These are phyloP conservation scores for Gila orcuttii DNA, from an alignment of 2,113 vertebrate genomes.

Conservation along the genomic window DNA sequence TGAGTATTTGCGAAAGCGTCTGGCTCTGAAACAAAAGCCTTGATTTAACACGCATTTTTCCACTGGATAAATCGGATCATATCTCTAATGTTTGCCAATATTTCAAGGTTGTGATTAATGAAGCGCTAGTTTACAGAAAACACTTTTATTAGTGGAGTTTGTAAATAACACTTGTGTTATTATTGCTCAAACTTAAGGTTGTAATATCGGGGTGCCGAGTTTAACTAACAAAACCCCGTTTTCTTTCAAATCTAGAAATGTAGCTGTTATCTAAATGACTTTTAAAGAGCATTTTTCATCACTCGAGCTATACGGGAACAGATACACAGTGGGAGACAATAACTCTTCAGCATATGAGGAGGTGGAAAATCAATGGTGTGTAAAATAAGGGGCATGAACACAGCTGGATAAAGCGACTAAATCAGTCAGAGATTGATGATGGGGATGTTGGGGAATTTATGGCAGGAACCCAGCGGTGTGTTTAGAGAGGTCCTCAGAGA, in stretches of 20 bases:
- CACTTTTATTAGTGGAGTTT: conserved; percentile 1
- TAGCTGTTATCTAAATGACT: background rate
- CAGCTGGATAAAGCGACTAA: conserved; percentile 27
- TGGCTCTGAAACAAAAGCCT: conserved; percentile 22
- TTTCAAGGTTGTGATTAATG: conserved; percentile 5
- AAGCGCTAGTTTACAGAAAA: background rate
- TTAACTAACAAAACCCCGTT: background rate
- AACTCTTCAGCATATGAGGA: background rate
- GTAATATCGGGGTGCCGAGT: background rate
- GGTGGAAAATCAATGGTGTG: background rate
- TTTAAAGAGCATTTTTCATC: background rate
- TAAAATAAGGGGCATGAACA: conserved; percentile 5
- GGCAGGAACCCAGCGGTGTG: background rate
- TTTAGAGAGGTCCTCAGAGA: conserved; percentile 10
- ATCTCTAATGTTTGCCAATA: background rate
- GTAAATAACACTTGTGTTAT: background rate
- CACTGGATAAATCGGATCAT: background rate
- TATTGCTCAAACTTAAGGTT: background rate
- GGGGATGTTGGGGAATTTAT: conserved; percentile 11
- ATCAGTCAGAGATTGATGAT: conserved; percentile 14
- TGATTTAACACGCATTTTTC: conserved; percentile 10
- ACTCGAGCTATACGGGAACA: background rate
- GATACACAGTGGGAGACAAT: background rate
- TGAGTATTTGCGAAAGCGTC: conserved; percentile 3
- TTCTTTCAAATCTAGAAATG: background rate